Conservation (phyloP, 2,797 vertebrate species). For the Pyrocephalus nanus region DNA sequence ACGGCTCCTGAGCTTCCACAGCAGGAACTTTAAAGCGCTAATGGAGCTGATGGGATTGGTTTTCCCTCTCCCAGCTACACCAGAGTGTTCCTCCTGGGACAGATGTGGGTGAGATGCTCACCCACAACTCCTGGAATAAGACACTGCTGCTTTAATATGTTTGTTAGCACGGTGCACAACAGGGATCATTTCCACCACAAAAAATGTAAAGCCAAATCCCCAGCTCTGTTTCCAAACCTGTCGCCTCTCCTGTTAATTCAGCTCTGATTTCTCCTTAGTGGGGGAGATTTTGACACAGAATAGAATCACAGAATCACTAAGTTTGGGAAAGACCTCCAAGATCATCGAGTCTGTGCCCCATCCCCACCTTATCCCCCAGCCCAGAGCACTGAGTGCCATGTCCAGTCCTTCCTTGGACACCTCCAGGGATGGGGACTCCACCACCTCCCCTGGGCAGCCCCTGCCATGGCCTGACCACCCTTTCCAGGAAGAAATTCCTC, state of each 20-base stretch:
- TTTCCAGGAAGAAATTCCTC: background rate
- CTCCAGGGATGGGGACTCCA: background rate
- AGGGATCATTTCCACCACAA: background rate
- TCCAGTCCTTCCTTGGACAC: background rate
- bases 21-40: background rate
- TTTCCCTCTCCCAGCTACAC: background rate
- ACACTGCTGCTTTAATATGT: background rate
- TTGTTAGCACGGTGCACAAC: background rate
- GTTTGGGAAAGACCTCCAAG: background rate
- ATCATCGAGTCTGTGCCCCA: accelerated
- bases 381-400: background rate
- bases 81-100: background rate
- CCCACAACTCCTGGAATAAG: background rate
- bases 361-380: background rate
- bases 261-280: background rate
- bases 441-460: background rate
- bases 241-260: background rate
- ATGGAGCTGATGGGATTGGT: accelerated
- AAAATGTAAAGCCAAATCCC: background rate
- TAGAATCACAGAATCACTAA: background rate
- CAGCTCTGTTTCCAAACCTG: background rate
- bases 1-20: background rate
- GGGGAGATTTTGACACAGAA: background rate
- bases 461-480: background rate
- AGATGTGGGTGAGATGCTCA: background rate